Evolutionary conservation across 2,888 invertebrate genomes (phyloP).

Genomic region (Cremastinae sp.): DNA sequence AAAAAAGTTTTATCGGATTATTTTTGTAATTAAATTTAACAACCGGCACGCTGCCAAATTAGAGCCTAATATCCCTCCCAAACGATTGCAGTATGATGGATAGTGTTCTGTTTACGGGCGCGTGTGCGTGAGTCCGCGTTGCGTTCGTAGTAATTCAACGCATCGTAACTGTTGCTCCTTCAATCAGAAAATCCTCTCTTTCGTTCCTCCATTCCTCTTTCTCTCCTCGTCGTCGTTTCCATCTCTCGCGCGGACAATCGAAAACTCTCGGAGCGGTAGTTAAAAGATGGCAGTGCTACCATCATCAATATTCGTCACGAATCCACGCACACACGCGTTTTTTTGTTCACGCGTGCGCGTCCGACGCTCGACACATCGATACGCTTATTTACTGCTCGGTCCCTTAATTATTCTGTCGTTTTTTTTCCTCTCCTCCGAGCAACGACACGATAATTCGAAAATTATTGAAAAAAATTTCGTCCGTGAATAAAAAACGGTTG

Average conservation of each 20-base stretch:
- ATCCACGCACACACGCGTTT: slow-evolving; percentile 31
- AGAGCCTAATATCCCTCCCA: slow-evolving; percentile 73
- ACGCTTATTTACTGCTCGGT: slow-evolving; percentile 73
- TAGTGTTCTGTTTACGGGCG: slow-evolving; percentile 48
- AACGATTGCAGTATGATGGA: slow-evolving; percentile 36
- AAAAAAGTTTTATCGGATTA: slow-evolving; percentile 72
- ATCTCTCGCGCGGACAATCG: slow-evolving; percentile 20
- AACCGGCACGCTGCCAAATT: slow-evolving; percentile 79
- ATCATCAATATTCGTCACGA: slow-evolving; percentile 80
- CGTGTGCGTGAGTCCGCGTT: slow-evolving; percentile 35
- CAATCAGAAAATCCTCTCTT: slow-evolving; percentile 55
- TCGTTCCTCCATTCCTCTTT: slow-evolving; percentile 61
- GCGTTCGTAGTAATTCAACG: slow-evolving; percentile 44
- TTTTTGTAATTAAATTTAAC: slow-evolving; percentile 79
- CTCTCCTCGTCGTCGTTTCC: slow-evolving; percentile 34
- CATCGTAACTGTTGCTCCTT: slow-evolving; percentile 62
- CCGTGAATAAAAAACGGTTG: slow-evolving; percentile 1
- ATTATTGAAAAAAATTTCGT: slow-evolving; percentile 4
- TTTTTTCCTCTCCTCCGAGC: slow-evolving; percentile 67
- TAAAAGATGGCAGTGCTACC: slow-evolving; percentile 76
- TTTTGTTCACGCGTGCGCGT: slow-evolving; percentile 24
- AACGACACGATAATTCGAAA: slow-evolving; percentile 19
- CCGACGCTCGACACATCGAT: slow-evolving; percentile 64
- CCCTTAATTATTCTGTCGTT: slow-evolving; percentile 78
- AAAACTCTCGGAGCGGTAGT: slow-evolving; percentile 68